Evolutionary conservation across 2,888 invertebrate species (phyloP), one percentile per base, ranked within the genome.

Genomic region (Tiphia femorata): DNA sequence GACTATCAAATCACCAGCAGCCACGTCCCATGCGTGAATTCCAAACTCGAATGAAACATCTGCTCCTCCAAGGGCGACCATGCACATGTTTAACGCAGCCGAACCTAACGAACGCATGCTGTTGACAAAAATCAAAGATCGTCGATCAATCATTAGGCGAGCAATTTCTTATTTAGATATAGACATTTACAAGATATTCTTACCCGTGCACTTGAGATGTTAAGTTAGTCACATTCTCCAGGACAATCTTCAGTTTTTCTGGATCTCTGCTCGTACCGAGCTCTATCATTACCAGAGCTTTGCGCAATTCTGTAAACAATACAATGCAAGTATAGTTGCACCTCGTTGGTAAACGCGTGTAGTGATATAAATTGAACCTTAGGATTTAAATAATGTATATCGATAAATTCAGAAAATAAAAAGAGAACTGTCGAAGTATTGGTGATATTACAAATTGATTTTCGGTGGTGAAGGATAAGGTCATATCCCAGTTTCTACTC

Each of bases 31-130:
- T 21, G 94, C 92, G 84, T 99, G 98, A 65, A 96, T 91, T 1
- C 98, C 98, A 85, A 91, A 94, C 83, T 98, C 97, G 78, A 92
- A 93, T 82, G 95, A 95, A 2, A 89, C 91, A 86, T 97, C 97
- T 2, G 92, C 91, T 3, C 89, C 91, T 0, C 99, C 98, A 70
- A 91, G 82, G 0, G 98, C 98, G 0, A 98, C 95, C 90, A 93
- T 92, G 10, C 94, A 92, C 92, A 98, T 94, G 78, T 97, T 94
- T 62, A 97, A 84, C 0, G 98, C 98, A 16, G 97, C 96, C 2
- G 97, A 96, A 0, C 99, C 99, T 64, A 96, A 84, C 0, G 91
- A 87, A 51, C 98, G 89, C 51, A 94, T 86, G 0, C 95, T 95
- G 74, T n/a, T 14, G 4, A 23, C 1, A 46, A 33, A 49, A 46